Evolutionary conservation across 1,140 invertebrate genomes (phyloP).

Genomic region (Caerostris darwini): DNA sequence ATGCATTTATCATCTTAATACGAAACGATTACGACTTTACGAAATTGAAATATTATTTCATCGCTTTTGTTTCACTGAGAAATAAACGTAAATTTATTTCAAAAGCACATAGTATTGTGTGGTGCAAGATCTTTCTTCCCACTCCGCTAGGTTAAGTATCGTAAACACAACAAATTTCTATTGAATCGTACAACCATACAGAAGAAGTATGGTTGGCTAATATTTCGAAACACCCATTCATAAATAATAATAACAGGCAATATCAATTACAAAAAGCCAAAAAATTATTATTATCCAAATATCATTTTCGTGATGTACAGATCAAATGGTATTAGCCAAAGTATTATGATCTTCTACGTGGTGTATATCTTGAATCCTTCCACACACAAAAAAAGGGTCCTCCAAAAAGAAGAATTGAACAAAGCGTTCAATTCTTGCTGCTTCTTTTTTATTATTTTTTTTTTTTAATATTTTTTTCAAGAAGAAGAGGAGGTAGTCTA

Average conservation of each 20-base stretch:
- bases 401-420: background rate
- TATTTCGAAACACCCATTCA: background rate
- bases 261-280: slow-evolving; percentile 21
- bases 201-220: background rate
- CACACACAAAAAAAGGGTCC: background rate
- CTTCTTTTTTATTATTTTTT: background rate
- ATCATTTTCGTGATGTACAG: slow-evolving; percentile 41
- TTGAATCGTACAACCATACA: background rate
- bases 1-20: no score
- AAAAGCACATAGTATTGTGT: no score
- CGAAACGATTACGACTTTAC: no score
- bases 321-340: slow-evolving; percentile 35
- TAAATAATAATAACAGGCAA: slow-evolving; percentile 16
- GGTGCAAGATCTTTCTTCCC: no score
- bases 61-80: no score
- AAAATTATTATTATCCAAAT: slow-evolving; percentile 8
- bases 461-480: background rate
- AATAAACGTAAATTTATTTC: no score
- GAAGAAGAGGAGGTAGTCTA: background rate
- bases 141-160: background rate
- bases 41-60: no score
- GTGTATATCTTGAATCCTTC: background rate
- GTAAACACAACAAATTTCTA: background rate
- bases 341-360: background rate
- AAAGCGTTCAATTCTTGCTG: slow-evolving; percentile 13